Conservation (phyloP, 2,113 vertebrate species). For the Aphelocoma coerulescens region DNA sequence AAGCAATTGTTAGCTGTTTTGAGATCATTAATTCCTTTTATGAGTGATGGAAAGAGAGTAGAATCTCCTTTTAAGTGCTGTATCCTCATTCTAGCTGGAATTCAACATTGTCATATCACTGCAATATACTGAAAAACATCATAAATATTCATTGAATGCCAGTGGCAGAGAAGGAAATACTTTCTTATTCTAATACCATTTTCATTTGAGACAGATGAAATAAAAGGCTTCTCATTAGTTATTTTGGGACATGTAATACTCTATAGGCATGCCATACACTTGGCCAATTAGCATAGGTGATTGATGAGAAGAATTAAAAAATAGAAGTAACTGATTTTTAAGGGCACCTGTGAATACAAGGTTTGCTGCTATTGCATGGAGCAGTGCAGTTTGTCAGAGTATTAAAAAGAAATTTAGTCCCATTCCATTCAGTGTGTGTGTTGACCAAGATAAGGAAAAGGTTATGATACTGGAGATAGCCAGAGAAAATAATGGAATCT, state of each 20-base stretch:
- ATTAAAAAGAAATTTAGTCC: conserved; percentile 11
- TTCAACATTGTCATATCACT: conserved; percentile 30
- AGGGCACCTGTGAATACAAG: not conserved
- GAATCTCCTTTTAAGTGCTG: conserved; percentile 31
- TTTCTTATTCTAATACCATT: conserved; percentile 33
- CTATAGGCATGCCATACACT: not conserved
- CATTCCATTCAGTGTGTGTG: not conserved
- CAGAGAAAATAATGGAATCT: conserved; percentile 32
- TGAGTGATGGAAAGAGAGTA: conserved; percentile 10
- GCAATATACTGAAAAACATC: conserved; percentile 37
- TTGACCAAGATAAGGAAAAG: conserved; percentile 32
- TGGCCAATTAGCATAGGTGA: not conserved
- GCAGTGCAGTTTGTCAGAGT: not conserved
- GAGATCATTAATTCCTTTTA: conserved; percentile 47
- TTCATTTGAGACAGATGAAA: conserved; percentile 26
- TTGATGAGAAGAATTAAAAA: not conserved
- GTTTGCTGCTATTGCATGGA: not conserved
- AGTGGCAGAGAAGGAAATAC: conserved; percentile 42
- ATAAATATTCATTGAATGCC: conserved; percentile 62
- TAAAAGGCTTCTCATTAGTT: conserved; percentile 42
- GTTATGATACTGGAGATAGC: conserved; percentile 3
- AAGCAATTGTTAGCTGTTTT: conserved; percentile 47
- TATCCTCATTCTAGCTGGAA: conserved; percentile 20
- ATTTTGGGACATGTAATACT: conserved; percentile 16
- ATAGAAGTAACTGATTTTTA: not conserved